Evolutionary conservation across 2,113 vertebrate species (phyloP), one percentile per base, ranked within the genome.

Genomic region (Euleptes europaea): DNA sequence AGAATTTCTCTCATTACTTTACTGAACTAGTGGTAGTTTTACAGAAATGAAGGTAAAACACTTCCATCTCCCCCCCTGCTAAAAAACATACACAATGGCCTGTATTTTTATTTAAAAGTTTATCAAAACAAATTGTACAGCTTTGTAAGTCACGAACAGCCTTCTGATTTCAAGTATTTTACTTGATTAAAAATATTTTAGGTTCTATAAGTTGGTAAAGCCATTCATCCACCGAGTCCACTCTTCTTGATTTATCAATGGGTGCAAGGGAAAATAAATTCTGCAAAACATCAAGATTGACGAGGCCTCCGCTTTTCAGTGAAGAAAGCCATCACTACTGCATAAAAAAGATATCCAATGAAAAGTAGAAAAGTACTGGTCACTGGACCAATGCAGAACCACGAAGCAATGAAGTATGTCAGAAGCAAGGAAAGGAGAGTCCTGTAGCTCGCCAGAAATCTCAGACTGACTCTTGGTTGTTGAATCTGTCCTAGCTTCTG

Each of bases 391-490:
- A 98, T 49, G 0, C 95, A 92, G 79, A 99, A 93, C 1, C 98
- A 92, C 2, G 96, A 95, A 14, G 97, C 97, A 1, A 97, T 2
- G 23, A 95, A 78, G 90, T 97, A 98, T 85, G 95, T 67, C 71
- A 98, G 81, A 71, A 97, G 80, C 76, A 98, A 86, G 0, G 95
- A 91, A 72, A 97, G 28, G 0, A 99, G 93, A 1, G 96, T 98
- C 83, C 96, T 94, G 95, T 98, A 99, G 95, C 97, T 99, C 83
- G 97, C 98, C 93, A 99, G 96, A 65, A 94, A 95, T 0, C 98
- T 96, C 80, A 99, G 96, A 84, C 98, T 98, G 83, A 99, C 94
- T 28, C 98, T 90, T 0, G 97, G 96, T 12, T 91, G 92, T 17
- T 60, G 90, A 26, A 80, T 83, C 0, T 78, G 93, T 69, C 17